These are phyloP conservation scores for Boloria euphrosyne DNA, from an alignment of 2,888 invertebrate species.

Conservation along the genomic window DNA sequence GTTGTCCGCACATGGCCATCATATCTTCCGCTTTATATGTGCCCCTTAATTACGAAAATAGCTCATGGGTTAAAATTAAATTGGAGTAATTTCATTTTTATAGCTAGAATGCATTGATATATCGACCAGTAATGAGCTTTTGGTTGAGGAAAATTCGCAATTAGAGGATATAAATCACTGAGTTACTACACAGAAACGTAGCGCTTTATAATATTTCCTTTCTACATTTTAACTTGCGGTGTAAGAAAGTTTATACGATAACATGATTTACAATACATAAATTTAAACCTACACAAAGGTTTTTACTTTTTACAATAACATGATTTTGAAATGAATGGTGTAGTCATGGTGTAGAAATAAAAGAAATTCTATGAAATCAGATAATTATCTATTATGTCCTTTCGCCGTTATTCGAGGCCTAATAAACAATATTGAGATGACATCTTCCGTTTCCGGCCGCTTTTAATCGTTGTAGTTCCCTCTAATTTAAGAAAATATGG, in stretches of 20 bases:
- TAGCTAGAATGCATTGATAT: conserved; percentile 22
- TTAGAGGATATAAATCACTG: conserved; percentile 7
- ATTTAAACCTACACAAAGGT: no score
- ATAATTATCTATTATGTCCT: no score
- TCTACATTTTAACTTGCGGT: conserved; percentile 1
- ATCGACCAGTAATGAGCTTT: conserved; percentile 33
- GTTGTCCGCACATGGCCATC: conserved; percentile 61
- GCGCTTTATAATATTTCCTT: conserved; percentile 5
- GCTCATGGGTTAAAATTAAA: conserved; percentile 41
- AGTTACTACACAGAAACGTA: not conserved
- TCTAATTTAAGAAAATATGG: no score
- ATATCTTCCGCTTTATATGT: conserved; percentile 49
- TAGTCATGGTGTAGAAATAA: no score
- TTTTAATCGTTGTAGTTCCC: no score
- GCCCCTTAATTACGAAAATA: conserved; percentile 40
- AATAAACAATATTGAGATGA: no score
- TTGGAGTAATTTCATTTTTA: conserved; percentile 38
- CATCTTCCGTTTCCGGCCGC: no score
- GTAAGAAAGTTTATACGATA: not conserved
- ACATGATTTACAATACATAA: no score
- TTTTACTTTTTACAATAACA: no score
- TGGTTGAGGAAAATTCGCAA: conserved; percentile 22
- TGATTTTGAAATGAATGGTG: no score
- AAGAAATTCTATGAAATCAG: no score
- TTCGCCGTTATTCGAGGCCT: no score